Evolutionary conservation across 2,797 vertebrate species (phyloP), one percentile per base, ranked within the genome.

Genomic region (Tachyglossus aculeatus): DNA sequence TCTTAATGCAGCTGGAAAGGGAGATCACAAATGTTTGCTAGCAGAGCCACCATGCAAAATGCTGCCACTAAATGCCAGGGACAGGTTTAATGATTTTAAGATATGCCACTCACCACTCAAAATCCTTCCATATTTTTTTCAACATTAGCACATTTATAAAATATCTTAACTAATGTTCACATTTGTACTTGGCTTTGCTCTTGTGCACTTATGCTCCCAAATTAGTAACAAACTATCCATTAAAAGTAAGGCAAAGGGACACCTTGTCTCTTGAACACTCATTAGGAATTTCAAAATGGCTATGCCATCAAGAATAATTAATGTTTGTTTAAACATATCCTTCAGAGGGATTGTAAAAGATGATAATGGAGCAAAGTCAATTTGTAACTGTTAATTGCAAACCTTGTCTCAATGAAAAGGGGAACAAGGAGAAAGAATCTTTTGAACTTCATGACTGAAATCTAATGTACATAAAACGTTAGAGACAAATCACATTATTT

Each of bases 141-240:
- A 27, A 12, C 74, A 56, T 52, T 59, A 32, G 2, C 56, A 65
- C n/a, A 40, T 70, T 73, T 52, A 55, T 22, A 55, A 69, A 47
- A 41, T 48, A 3, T 65, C 62, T 66, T 70, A 67, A 16, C 21
- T 52, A 34, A 21, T 69, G 19, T 77, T 21, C 54, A 33, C 29
- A 22, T 70, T 67, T 75, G n/a, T 18, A 48, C 61, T n/a, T 45
- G 64, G 6, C 0, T 11, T 71, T 59, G 34, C 64, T 43, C 16
- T 38, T 69, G 7, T 27, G 19, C 22, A 25, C 8, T 62, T 24
- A 64, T 61, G 52, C 65, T 58, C 69, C 81, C 15, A 40, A 36
- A 77, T 78, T 71, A 19, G 66, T 80, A 70, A 63, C 59, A 67
- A 58, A 73, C 71, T 39, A 69, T n/a, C 34, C 47, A n/a, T 10